Evolutionary conservation across 1,140 invertebrate species (phyloP).

Genomic region (Drosophila nikananu): DNA sequence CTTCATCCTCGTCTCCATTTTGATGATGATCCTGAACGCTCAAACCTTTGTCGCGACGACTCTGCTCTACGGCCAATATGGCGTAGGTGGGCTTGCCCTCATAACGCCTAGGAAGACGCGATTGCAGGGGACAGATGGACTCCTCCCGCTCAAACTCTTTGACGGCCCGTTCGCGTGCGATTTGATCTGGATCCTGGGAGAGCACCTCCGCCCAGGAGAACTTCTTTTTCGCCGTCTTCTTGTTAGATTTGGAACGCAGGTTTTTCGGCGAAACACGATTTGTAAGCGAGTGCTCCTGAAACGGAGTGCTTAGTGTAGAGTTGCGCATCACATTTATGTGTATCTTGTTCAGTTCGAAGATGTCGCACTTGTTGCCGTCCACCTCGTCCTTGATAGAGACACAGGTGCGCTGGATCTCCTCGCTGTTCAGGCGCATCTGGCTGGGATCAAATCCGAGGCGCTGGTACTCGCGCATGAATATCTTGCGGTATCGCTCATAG

Average conservation of each 20-base stretch:
- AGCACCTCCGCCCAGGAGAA: conserved; percentile 84
- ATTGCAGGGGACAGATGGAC: conserved; percentile 68
- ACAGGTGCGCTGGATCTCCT: conserved; percentile 65
- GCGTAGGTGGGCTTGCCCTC: conserved; percentile 83
- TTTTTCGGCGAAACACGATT: conserved; percentile 85
- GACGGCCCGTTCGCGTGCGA: conserved; percentile 81
- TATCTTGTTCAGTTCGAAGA: conserved; percentile 73
- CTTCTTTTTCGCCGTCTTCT: conserved; percentile 75
- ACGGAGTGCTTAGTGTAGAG: conserved; percentile 64
- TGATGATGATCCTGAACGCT: conserved; percentile 59
- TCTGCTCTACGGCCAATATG: conserved; percentile 74
- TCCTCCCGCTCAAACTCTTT: conserved; percentile 84
- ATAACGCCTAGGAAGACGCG: conserved; percentile 64
- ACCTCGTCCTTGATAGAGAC: conserved; percentile 67
- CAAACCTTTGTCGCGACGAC: conserved; percentile 66
- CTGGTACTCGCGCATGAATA: conserved; percentile 87
- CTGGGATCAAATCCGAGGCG: conserved; percentile 86
- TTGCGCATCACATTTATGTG: conserved; percentile 54
- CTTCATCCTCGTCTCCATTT: conserved; percentile 24
- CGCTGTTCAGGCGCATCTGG: conserved; percentile 86
- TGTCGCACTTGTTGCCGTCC: conserved; percentile 67
- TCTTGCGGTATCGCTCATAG: conserved; percentile 87
- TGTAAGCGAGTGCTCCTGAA: conserved; percentile 75
- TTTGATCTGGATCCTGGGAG: conserved; percentile 84
- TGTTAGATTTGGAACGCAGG: conserved; percentile 82